phyloP scores from a whole-genome alignment of 2,113 vertebrate species.

The Tor tambroides region DNA sequence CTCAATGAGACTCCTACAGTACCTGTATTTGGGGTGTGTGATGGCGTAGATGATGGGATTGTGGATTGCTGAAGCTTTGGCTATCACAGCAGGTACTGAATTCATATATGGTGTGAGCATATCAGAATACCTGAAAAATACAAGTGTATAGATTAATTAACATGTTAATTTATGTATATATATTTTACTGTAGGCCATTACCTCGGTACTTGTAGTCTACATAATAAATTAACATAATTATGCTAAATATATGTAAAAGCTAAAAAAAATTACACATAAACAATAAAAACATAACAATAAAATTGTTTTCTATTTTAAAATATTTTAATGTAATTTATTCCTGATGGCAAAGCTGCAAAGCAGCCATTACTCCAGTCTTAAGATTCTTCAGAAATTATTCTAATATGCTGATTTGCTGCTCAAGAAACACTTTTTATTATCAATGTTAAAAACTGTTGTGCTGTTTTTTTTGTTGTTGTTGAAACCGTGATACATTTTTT shows the following conservation, averaged over 20 bases:
- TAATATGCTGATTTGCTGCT: not conserved
- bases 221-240: not conserved
- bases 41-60: constrained; percentile 98
- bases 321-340: not conserved
- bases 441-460: not conserved
- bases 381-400: not conserved
- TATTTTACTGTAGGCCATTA: not conserved
- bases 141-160: not conserved
- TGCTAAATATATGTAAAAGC: not conserved
- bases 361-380: no score
- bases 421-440: not conserved
- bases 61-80: constrained; percentile 97
- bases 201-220: not conserved
- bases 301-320: not conserved
- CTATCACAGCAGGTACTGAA: constrained; percentile 93
- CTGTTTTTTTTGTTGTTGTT: not conserved
- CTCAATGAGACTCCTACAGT: constrained; percentile 10
- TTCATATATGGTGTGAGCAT: constrained; percentile 90
- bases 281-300: not conserved
- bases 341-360: not conserved
- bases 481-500: not conserved
- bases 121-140: constrained; percentile 80
- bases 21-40: constrained; percentile 97
- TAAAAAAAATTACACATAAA: not conserved
- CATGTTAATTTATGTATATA: not conserved